These are phyloP conservation scores for Muntiacus reevesi DNA, from an alignment of 2,113 vertebrate species.

Conservation along the genomic window DNA sequence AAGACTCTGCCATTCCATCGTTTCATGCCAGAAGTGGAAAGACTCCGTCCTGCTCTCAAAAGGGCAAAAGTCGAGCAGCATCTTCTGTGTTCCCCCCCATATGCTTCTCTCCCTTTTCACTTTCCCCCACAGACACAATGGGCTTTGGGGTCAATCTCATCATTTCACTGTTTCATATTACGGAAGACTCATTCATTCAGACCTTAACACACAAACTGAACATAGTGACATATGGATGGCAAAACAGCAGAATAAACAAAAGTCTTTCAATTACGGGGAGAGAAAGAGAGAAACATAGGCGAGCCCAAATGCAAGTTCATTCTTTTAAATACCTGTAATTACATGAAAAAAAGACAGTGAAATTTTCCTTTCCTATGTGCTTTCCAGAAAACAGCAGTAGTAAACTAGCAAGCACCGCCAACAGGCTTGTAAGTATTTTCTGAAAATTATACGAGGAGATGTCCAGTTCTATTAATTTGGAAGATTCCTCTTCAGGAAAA, in stretches of 20 bases:
- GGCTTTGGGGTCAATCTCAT: not conserved
- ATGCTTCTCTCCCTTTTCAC: not conserved
- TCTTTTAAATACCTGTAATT: not conserved
- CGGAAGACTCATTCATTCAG: not conserved
- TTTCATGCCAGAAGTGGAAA: not conserved
- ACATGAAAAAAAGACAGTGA: not conserved
- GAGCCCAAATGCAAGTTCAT: not conserved
- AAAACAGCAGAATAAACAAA: not conserved
- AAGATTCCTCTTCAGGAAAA: slow-evolving; percentile 15
- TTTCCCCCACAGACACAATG: not conserved
- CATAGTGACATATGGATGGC: not conserved
- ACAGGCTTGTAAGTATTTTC: not conserved
- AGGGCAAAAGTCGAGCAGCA: not conserved
- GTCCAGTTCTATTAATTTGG: not conserved
- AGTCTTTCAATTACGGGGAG: not conserved
- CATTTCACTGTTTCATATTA: not conserved
- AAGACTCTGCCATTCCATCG: not conserved
- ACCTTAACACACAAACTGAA: not conserved
- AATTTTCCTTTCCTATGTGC: not conserved
- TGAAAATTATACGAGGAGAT: slow-evolving; percentile 35
- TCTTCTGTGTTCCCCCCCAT: not conserved
- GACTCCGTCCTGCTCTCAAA: not conserved
- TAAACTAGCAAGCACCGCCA: not conserved
- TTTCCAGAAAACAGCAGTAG: slow-evolving; percentile 24
- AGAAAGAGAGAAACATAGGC: not conserved